A percentile compares a stretch with the other conserved stretches of the same genome.
Conservation (phyloP, 2,888 invertebrate species). For the Rhingia rostrata region DNA sequence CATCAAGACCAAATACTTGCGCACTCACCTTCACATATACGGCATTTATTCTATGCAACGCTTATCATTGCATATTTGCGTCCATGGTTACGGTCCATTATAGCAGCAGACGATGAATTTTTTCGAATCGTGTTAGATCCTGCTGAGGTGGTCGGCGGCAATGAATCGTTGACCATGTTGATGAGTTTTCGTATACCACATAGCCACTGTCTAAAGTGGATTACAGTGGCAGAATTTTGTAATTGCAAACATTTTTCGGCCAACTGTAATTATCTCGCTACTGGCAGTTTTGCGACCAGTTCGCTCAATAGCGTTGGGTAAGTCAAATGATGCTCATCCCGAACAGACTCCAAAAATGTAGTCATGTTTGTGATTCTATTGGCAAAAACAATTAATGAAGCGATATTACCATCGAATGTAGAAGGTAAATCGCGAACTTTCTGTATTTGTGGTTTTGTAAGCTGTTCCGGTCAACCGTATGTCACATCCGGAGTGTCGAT, state of each 20-base stretch:
- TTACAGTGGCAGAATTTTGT: conserved; percentile 4
- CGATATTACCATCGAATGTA: conserved; percentile 49
- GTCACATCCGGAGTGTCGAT: conserved; percentile 3
- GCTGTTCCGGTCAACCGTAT: conserved; percentile 61
- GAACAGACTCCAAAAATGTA: conserved; percentile 29
- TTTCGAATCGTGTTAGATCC: background rate
- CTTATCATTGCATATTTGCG: background rate
- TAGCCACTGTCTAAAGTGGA: conserved; percentile 36
- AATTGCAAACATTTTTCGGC: conserved; percentile 32
- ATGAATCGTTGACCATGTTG: conserved; percentile 19
- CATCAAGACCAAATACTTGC: too few species aligned
- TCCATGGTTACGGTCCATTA: background rate
- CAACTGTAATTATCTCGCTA: conserved; percentile 44
- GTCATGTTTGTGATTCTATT: conserved; percentile 57
- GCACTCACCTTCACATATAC: background rate
- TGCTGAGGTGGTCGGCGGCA: background rate
- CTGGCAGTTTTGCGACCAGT: conserved; percentile 47
- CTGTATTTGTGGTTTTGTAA: conserved; percentile 54
- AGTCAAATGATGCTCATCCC: conserved; percentile 36
- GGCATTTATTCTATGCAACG: background rate
- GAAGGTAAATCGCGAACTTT: conserved; percentile 48
- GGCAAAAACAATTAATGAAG: conserved; percentile 16
- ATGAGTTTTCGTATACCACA: conserved; percentile 6
- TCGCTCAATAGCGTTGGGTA: conserved; percentile 61
- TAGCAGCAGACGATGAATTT: too few species aligned